A percentile compares a stretch with the other conserved stretches of the same genome.
Evolutionary conservation across 1,140 invertebrate species (phyloP).

Genomic region (Matsumurasca onukii): DNA sequence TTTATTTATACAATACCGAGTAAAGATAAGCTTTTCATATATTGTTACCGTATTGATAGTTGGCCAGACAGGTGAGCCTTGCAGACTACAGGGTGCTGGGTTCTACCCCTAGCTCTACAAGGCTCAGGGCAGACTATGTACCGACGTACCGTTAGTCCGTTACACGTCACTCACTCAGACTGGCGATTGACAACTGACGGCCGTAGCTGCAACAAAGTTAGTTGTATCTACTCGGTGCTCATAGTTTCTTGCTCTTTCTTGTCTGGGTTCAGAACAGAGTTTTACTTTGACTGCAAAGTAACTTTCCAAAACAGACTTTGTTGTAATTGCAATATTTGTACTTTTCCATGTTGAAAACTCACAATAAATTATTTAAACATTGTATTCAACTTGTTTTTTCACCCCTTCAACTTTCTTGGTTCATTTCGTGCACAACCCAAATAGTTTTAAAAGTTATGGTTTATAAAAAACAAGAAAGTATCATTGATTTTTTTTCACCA

Average conservation of each 20-base stretch:
- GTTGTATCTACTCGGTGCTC: no score
- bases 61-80: background rate
- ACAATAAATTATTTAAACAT: slow-evolving; percentile 42
- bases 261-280: slow-evolving; percentile 26
- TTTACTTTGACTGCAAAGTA: slow-evolving; percentile 34
- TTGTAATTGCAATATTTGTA: slow-evolving; percentile 43
- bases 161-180: background rate
- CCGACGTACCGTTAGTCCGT: background rate
- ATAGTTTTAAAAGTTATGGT: no score
- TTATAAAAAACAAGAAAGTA: no score
- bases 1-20: slow-evolving; percentile 35
- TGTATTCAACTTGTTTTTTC: slow-evolving; percentile 18
- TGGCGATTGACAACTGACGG: background rate
- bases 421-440: no score
- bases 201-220: no score
- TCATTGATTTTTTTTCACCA: no score
- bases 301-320: slow-evolving; percentile 40
- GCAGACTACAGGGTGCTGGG: background rate
- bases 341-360: slow-evolving; percentile 42
- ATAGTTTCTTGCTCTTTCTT: no score
- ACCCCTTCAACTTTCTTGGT: no score
- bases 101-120: background rate
- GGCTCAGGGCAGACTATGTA: background rate
- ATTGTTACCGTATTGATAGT: slow-evolving; percentile 39
- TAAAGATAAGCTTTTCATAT: slow-evolving; percentile 38